These are phyloP conservation scores for Pelusios castaneus DNA, from an alignment of 2,113 vertebrate species.

Conservation along the genomic window DNA sequence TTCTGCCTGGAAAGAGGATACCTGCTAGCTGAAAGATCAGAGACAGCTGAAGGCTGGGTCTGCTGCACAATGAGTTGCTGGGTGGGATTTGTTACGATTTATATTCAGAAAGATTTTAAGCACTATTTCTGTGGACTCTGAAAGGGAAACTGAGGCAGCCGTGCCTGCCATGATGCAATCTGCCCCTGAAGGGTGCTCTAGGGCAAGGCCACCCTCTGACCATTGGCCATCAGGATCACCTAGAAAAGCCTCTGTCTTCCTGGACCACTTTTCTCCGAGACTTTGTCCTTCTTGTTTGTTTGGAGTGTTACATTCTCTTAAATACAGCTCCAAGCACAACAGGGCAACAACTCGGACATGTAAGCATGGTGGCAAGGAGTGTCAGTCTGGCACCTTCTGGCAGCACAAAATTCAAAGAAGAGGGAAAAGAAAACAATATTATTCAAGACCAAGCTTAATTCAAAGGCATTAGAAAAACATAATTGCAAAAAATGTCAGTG, in stretches of 20 bases:
- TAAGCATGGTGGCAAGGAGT: not conserved
- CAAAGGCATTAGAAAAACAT: not conserved
- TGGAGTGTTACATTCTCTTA: not conserved
- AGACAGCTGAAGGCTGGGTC: not conserved
- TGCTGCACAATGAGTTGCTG: no score
- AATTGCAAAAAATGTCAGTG: constrained; percentile 29
- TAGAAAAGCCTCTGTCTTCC: not conserved
- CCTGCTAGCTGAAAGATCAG: not conserved
- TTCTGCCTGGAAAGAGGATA: not conserved
- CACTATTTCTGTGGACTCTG: not conserved
- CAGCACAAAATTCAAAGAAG: not conserved
- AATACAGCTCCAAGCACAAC: not conserved
- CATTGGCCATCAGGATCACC: no score
- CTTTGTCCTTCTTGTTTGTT: not conserved
- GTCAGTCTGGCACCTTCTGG: accelerated
- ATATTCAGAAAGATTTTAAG: not conserved
- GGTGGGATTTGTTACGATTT: not conserved
- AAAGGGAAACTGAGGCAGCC: not conserved
- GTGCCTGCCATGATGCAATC: not conserved
- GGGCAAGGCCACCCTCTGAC: not conserved
- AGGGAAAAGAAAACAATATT: not conserved
- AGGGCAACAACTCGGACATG: not conserved
- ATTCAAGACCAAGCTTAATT: accelerated
- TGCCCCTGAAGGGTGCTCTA: not conserved
- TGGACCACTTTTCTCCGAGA: not conserved